Evolutionary conservation across 2,888 invertebrate genomes (phyloP), one percentile per base, ranked within the genome.

Genomic region (Scaptomyza polygonia): DNA sequence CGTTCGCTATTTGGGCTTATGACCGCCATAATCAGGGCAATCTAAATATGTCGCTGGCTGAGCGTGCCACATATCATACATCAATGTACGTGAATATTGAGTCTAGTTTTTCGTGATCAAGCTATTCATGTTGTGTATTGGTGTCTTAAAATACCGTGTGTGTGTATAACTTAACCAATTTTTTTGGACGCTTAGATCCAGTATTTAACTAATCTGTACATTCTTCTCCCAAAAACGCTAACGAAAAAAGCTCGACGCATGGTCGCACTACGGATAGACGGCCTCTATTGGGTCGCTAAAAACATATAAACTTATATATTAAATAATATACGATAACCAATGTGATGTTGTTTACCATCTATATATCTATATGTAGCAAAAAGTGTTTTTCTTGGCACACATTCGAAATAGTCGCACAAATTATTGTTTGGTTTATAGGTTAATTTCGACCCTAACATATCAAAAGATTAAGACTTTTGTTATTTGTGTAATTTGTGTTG

Each of bases 1-100:
- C 95, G 12, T 92, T 95, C 48, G 91, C 94, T 12, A 94, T 97
- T 73, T 96, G 95, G 93, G 93, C 96, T 29, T 92, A 95, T 69
- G 96, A 97, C 89, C 93, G 93, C n/a, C 93, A 93, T 47, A 93
- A 92, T 52, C 93, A 93, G 77, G 96, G 96, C 66, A 93, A 94
- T 74, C 92, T 97, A 2, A 96, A 96, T 88, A 94, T 96, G 94
- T 94, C 95, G 34, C 95, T 95, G 34, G 91, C 91, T 54, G 93
- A 93, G 89, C 93, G 95, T 77, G 93, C 93, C 64, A 79, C 84
- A 64, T 89, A 89, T 71, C 87, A 81, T 54, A 88, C 83, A 67
- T 88, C 89, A 75, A 90, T 90, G 89, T 90, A 90, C 77, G 90
- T 89, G 76, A 86, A 89, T 85, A 87, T 84, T 80, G 87, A 84